Evolutionary conservation across 2,888 invertebrate genomes (phyloP), one percentile per base, ranked within the genome.

Genomic region (Lepidocyrtoides sp.): DNA sequence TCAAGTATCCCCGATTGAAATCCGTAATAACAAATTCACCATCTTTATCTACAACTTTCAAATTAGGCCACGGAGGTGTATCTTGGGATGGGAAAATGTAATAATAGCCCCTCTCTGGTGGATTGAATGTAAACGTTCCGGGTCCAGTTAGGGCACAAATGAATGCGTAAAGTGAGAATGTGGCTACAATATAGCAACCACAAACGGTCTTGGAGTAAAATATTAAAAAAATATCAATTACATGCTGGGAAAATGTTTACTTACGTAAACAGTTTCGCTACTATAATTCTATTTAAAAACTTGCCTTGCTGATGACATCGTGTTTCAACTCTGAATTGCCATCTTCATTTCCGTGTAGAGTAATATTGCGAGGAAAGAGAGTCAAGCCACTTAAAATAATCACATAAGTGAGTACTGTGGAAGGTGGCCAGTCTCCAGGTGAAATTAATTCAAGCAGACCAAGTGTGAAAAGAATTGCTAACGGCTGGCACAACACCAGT

Each of bases 91-190:
- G 87, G 36, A 88, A 88, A 2, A 20, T 17, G 29, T 77, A 66
- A n/a, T 17, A n/a, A n/a, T n/a, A n/a, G n/a, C n/a, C 32, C 20
- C 32, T 20, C 14, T 23, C 63, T 8, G 36, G 1, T 1, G 29
- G 48, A 10, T 23, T 23, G 14, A 48, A 79, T 32, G 12, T 8
- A 36, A 88, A 66, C 0, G 87, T 81, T 5, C 0, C 54, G 17
- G 87, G 87, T 3, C 87, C 87, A 36, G 51, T 51, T 5, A 88
- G 1, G 4, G 51, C 87, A 36, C 79, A 88, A 12, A 81, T 54
- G n/a, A 79, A 26, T 0, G 51, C 17, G 5, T 51, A 41, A 17
- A 88, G 14, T 1, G 69, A 79, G 26, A 88, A 12, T 0, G 5
- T 2, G 51, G 20, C 51, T n/a, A 88, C 10, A 0, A 88, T 14